Base-by-base conservation (phyloP, 2,113 vertebrate species). In the Sapayoa aenigma region DNA sequence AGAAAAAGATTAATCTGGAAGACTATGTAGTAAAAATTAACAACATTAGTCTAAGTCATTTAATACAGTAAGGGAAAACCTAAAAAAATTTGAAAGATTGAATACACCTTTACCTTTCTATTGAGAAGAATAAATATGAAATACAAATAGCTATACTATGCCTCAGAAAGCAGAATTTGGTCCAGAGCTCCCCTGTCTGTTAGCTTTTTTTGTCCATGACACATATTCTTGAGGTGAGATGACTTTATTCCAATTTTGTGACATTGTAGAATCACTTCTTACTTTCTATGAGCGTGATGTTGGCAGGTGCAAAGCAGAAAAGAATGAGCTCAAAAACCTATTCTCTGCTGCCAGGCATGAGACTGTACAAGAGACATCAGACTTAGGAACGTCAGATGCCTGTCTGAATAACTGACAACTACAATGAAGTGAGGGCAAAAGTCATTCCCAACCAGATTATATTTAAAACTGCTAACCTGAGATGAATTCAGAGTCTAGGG, bases 321-420 rank as follows among this genome's bases (percentile, higher is more conserved):
- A 92, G 82, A 74, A 90, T 83, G 19, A 93, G 39, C 37, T 92
- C 31, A 73, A 94, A 93, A 56, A 49, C 14, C 7, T 90, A 9
- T 86, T 71, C 41, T 77, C 33, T 90, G 82, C 90, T 91, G 69
- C 52, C 17, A 84, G 75, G 75, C 52, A 83, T 62, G 59, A 94
- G 79, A 44, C 33, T 93, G 91, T 37, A 74, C 25, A 95, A 69
- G 71, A 83, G 65, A 77, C 49, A 88, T 18, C 41, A 92, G 68
- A 50, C 13, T 74, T 31, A 33, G 18, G 41, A 88, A 91, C 7
- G 28, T 83, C 82, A 95, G 75, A 84, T 92, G 79, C 47, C 50
- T 97, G 84, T 83, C 91, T 91, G 83, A 89, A 87, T 91, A 93
- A 85, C 4, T 93, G 94, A 93, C 93, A 95, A 71, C 90, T 95